Base-by-base conservation (phyloP, 2,888 invertebrate species). In the Chymomyza caudatula region DNA sequence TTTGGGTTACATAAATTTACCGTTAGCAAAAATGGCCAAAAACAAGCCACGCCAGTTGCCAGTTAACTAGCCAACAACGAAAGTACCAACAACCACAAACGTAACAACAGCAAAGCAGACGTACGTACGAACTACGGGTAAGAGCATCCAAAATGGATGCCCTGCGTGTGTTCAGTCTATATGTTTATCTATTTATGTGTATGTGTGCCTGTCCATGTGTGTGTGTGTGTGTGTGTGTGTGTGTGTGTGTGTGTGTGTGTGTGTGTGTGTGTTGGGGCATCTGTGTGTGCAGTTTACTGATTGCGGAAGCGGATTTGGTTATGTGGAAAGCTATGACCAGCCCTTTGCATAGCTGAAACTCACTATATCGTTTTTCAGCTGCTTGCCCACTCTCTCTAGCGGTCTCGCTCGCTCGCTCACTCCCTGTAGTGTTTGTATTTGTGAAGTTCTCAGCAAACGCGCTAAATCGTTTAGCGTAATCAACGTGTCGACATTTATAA, bases 301-400 rank as follows among this genome's bases (percentile, higher is more conserved):
- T 80, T 80, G 80, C 80, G 80, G 85, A 80, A 80, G 80, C 80
- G 85, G 80, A 80, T 80, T 80, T 79, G 80, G 85, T 76, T 79
- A 77, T 71, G 76, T 77, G 80, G 70, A 85, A 81, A 79, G 81
- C 85, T 78, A 79, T 74, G 76, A 69, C 54, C 68, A 5, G 43
- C 62, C 22, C 55, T 51, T 51, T 19, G 20, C 51, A 37, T 37
- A 37, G 29, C 11, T 37, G 29, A 37, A 37, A 37, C 29, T 37
- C 11, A 11, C 8, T 37, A 37, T 11, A 37, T 4, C 2, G 11
- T 8, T 29, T 5, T 8, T 29, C 5, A n/a, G n/a, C n/a, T n/a
- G n/a, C 29, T 29, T 5, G 8, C 19, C 19, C 13, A 1, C 17
- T 0, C 44, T 51, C 13, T 51, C 1, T 6, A 44, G 8, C 44